Conservation (phyloP, 1,140 invertebrate species). For the Leucophenga varia region DNA sequence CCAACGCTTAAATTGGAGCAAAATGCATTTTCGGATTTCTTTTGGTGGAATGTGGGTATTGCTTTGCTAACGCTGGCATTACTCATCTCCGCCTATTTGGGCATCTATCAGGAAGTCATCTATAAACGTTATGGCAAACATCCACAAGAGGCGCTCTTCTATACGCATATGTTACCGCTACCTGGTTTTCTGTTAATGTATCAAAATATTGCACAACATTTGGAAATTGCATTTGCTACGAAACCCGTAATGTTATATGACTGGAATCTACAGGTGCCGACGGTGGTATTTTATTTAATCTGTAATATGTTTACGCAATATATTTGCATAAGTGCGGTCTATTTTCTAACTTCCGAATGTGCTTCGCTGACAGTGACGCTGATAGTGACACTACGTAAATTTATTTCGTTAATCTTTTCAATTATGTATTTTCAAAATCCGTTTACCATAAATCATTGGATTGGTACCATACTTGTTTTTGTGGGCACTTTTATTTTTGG, state of each 20-base stretch:
- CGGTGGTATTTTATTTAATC: slow-evolving; percentile 74
- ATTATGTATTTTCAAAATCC: slow-evolving; percentile 92
- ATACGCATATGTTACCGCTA: slow-evolving; percentile 60
- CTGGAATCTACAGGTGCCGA: slow-evolving; percentile 65
- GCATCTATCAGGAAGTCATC: slow-evolving; percentile 90
- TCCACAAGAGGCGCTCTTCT: slow-evolving; percentile 89
- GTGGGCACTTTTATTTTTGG: slow-evolving; percentile 87
- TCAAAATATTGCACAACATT: slow-evolving; percentile 66
- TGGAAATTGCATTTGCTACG: slow-evolving; percentile 66
- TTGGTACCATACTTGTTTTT: slow-evolving; percentile 87
- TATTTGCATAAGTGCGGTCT: slow-evolving; percentile 91
- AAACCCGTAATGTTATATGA: slow-evolving; percentile 58
- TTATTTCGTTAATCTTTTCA: slow-evolving; percentile 88
- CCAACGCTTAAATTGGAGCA: no score
- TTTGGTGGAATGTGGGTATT: slow-evolving; percentile 83
- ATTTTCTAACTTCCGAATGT: slow-evolving; percentile 87
- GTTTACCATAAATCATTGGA: slow-evolving; percentile 89
- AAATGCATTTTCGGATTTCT: slow-evolving; percentile 51
- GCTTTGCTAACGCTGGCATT: slow-evolving; percentile 80
- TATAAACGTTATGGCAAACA: slow-evolving; percentile 86
- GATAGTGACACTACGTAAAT: slow-evolving; percentile 92
- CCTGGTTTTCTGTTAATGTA: background rate
- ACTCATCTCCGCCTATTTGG: slow-evolving; percentile 90
- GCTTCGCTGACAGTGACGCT: slow-evolving; percentile 90
- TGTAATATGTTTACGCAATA: slow-evolving; percentile 90